A percentile compares a stretch with the other conserved stretches of the same genome.
Conservation (phyloP, 64 coral and sea anemone species). For the Actinia tenebrosa region DNA sequence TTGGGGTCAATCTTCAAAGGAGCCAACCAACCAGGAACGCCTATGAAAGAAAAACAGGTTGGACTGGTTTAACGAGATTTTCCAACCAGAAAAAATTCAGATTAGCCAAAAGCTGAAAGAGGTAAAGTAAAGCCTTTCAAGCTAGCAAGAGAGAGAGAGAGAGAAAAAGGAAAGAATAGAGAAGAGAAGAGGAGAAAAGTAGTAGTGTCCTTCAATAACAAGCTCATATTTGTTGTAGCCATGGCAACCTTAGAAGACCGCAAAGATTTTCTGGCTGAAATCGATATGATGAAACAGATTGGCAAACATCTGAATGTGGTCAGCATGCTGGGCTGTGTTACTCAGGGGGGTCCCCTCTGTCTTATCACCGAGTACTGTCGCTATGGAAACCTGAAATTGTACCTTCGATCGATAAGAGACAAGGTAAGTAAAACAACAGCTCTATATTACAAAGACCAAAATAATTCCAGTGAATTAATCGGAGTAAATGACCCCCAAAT, state of each 20-base stretch:
- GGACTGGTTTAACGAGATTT: no score
- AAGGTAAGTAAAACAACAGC: slow-evolving; percentile 40
- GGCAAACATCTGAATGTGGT: slow-evolving; percentile 87
- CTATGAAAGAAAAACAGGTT: background rate
- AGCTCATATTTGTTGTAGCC: slow-evolving; percentile 5
- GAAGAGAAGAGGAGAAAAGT: no score
- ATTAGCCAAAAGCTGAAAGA: background rate
- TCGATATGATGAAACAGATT: slow-evolving; percentile 84
- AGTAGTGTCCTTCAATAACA: background rate
- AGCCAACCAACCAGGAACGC: no score
- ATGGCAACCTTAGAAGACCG: slow-evolving; percentile 64
- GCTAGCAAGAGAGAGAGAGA: no score
- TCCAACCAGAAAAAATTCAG: no score
- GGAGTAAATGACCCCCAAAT: no score
- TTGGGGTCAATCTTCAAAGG: background rate
- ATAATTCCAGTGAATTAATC: no score
- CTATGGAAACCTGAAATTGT: slow-evolving; percentile 76
- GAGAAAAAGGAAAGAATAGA: no score
- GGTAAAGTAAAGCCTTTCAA: background rate
- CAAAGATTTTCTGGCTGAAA: slow-evolving; percentile 71
- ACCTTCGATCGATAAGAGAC: slow-evolving; percentile 64
- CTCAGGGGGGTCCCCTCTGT: slow-evolving; percentile 53
- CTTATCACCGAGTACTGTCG: slow-evolving; percentile 87
- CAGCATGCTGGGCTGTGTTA: slow-evolving; percentile 82
- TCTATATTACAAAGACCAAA: no score